phyloP scores from a whole-genome alignment of 64 coral and sea anemone species.

The Dendronephthya gigantea region DNA sequence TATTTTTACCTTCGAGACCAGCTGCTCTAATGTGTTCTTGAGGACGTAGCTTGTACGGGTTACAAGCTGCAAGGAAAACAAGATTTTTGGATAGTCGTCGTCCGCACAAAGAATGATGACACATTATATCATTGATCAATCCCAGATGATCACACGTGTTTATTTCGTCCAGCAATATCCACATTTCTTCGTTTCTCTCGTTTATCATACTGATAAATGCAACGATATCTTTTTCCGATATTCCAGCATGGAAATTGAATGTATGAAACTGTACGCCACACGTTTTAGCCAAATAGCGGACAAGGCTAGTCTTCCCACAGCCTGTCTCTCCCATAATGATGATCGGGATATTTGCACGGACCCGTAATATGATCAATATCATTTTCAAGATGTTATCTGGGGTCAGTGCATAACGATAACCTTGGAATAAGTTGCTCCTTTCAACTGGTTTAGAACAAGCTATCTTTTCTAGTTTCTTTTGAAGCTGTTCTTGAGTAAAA shows the following conservation, averaged over 20 bases:
- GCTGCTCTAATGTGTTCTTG: slow-evolving; percentile 57
- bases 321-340: slow-evolving; percentile 96
- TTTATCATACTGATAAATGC: slow-evolving; percentile 36
- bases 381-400: slow-evolving; percentile 95
- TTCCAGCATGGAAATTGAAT: slow-evolving; percentile 84
- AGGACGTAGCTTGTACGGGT: slow-evolving; percentile 68
- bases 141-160: slow-evolving; percentile 76
- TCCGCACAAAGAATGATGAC: slow-evolving; percentile 48
- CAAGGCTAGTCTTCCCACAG: slow-evolving; percentile 87
- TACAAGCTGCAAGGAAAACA: slow-evolving; percentile 77
- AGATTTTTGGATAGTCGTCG: slow-evolving; percentile 55
- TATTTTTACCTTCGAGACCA: slow-evolving; percentile 56
- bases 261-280: slow-evolving; percentile 51
- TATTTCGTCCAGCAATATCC: slow-evolving; percentile 88
- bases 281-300: slow-evolving; percentile 67
- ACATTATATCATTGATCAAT: slow-evolving; percentile 58
- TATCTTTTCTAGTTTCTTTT: neutral
- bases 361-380: slow-evolving; percentile 71
- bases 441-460: neutral
- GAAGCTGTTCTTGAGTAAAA: neutral
- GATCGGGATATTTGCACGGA: slow-evolving; percentile 59
- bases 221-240: slow-evolving; percentile 44
- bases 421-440: neutral
- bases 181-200: slow-evolving; percentile 11
- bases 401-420: slow-evolving; percentile 69